phyloP scores from a whole-genome alignment of 2,888 invertebrate species.

The Serripes groenlandicus region DNA sequence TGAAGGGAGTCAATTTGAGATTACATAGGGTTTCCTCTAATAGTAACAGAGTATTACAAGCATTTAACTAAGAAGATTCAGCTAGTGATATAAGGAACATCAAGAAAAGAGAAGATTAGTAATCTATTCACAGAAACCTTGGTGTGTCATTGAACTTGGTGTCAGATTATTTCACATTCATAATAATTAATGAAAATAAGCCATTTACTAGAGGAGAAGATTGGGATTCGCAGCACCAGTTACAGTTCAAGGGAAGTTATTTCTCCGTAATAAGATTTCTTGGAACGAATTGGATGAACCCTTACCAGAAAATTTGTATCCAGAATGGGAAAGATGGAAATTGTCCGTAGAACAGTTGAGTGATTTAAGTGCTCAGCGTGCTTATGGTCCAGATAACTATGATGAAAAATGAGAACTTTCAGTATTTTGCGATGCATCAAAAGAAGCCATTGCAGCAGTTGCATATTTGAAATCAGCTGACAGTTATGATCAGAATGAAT shows the following conservation, averaged over 20 bases:
- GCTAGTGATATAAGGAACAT: constrained; percentile 50
- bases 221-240: constrained; percentile 65
- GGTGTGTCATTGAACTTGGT: constrained; percentile 59
- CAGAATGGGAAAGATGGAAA: not conserved
- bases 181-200: constrained; percentile 34
- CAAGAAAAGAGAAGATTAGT: constrained; percentile 41
- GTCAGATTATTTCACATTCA: constrained; percentile 49
- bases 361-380: not conserved
- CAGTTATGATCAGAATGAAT: not conserved
- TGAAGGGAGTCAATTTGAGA: constrained; percentile 43
- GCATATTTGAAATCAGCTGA: constrained; percentile 42
- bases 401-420: constrained; percentile 17
- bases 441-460: constrained; percentile 68
- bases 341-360: not conserved
- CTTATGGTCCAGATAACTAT: not conserved
- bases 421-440: constrained; percentile 70
- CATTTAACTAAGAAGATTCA: constrained; percentile 56
- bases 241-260: constrained; percentile 15
- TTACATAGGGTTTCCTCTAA: constrained; percentile 69
- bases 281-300: constrained; percentile 10
- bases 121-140: constrained; percentile 59
- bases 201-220: constrained; percentile 60
- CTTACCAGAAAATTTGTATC: not conserved
- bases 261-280: constrained; percentile 5
- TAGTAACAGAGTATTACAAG: constrained; percentile 23